These are phyloP conservation scores for Gymnothorax reevesii DNA, from an alignment of 2,797 vertebrate genomes.

Conservation along the genomic window DNA sequence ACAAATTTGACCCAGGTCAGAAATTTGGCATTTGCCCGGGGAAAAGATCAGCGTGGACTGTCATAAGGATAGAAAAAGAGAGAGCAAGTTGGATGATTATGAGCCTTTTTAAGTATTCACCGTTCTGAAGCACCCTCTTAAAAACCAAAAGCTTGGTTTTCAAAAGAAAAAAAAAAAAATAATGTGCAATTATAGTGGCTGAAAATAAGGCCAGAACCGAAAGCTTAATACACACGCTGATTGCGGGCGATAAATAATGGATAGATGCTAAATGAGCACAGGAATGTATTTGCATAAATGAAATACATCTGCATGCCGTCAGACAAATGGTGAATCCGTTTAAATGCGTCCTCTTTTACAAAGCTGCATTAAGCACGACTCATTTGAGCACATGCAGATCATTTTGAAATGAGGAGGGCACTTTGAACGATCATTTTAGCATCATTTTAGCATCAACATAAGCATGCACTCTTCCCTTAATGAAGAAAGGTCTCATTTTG, in stretches of 20 bases:
- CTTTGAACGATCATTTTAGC: background rate
- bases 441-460: background rate
- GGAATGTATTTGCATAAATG: background rate
- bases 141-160: background rate
- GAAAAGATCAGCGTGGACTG: no score
- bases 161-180: background rate
- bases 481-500: background rate
- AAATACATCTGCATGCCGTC: background rate
- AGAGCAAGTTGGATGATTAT: background rate
- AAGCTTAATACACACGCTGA: background rate
- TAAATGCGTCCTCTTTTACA: background rate
- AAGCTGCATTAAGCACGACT: background rate
- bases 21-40: no score
- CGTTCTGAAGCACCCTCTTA: background rate
- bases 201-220: background rate
- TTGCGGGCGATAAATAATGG: background rate
- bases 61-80: no score
- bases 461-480: background rate
- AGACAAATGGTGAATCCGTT: background rate
- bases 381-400: background rate
- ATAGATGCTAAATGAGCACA: background rate
- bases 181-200: background rate
- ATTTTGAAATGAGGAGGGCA: background rate
- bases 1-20: no score
- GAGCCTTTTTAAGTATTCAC: background rate